Conservation (phyloP, 1,140 invertebrate species). For the Cydia splendana region DNA sequence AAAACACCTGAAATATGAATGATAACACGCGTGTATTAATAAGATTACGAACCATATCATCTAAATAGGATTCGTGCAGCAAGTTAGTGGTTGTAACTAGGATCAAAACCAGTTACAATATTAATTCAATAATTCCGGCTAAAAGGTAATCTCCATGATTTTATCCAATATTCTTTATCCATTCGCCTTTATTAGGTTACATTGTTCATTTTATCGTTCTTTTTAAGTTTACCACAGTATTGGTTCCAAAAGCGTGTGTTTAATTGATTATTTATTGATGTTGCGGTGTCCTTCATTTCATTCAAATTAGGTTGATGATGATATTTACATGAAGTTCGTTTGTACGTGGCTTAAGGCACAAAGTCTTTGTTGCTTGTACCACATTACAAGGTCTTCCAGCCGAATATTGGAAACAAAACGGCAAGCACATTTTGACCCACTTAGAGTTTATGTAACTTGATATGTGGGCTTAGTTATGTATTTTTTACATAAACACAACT, state of each 20-base stretch:
- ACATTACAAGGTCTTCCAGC: background rate
- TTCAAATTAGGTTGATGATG: constrained; percentile 36
- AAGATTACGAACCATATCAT: constrained; percentile 42
- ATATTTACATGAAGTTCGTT: constrained; percentile 40
- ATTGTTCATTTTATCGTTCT: background rate
- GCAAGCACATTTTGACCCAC: constrained; percentile 50
- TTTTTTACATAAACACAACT: background rate
- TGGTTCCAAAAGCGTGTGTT: background rate
- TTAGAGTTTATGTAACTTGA: constrained; percentile 64
- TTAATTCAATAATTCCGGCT: constrained; percentile 47
- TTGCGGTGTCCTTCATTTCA: constrained; percentile 34
- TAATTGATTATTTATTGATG: constrained; percentile 19
- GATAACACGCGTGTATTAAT: constrained; percentile 61
- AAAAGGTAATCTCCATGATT: constrained; percentile 45
- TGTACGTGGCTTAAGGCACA: constrained; percentile 52
- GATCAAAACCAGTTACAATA: constrained; percentile 31
- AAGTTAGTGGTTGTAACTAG: constrained; percentile 36
- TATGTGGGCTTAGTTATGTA: constrained; percentile 6
- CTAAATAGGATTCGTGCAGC: constrained; percentile 47
- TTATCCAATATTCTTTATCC: background rate
- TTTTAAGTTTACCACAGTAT: background rate
- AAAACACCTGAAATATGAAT: constrained; percentile 70
- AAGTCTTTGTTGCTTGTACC: constrained; percentile 40
- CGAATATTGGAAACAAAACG: background rate
- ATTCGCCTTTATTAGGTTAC: background rate